Base-by-base conservation (phyloP, 2,888 invertebrate genomes). In the Anorthoa munda region DNA sequence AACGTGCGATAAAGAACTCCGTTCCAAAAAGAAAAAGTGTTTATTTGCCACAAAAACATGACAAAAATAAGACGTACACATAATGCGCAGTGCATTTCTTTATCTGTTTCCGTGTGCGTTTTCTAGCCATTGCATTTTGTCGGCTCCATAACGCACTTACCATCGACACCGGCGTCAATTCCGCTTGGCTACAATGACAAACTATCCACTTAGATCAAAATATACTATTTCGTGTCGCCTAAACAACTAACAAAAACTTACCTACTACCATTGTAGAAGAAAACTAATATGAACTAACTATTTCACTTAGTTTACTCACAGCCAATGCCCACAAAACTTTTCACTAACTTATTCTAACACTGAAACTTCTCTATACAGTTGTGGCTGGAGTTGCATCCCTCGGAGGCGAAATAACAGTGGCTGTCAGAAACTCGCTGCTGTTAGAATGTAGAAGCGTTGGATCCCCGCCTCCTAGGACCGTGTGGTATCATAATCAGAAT, bases 311-410 rank as follows among this genome's bases (percentile, higher is more conserved):
- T 68, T 50, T 13, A 15, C 15, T 23, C 13, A 21, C 39, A 55
- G 46, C n/a, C 53, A 55, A 60, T 55, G 21, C 13, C 4, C 39
- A 39, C 39, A 45, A 31, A 72, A 59, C 26, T 66, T 56, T 48
- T 13, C 39, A 11, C 48, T 63, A 66, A 80, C 74, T 61, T 53
- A 74, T 51, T 53, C 26, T 66, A 69, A 75, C 31, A 53, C 12
- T n/a, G 13, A 23, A 63, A 65, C 39, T 78, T 73, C 48, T 60
- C 31, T 15, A 23, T 45, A 4, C 90, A 97, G 97, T 97, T 71
- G 97, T 97, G 45, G 97, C 97, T 1, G 97, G 97, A 39, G 97
- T 98, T 15, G 97, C 97, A 1, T 97, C 97, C 13, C 96, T 97
- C 72, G 97, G 97, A 0, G 96, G 96, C 0, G 92, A 92, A 45